A percentile compares a stretch with the other conserved stretches of the same genome.
phyloP scores from a whole-genome alignment of 2,797 vertebrate genomes.

The Pseudotriccus pelzelni region DNA sequence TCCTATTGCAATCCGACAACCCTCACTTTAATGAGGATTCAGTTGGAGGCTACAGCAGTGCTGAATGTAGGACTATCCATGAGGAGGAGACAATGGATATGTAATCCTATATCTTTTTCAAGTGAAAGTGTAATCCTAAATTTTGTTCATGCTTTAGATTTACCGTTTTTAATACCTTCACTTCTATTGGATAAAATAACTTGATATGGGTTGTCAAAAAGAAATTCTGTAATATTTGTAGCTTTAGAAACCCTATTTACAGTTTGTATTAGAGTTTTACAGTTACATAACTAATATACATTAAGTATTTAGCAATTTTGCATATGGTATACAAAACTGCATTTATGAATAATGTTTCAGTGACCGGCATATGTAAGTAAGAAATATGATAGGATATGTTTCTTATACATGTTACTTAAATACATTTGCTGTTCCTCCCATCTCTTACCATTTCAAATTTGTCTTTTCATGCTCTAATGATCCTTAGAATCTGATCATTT shows the following conservation, averaged over 20 bases:
- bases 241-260: background rate
- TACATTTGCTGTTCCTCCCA: background rate
- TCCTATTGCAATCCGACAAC: background rate
- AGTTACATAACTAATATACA: background rate
- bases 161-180: background rate
- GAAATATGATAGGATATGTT: background rate
- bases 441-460: background rate
- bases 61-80: background rate
- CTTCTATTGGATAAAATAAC: background rate
- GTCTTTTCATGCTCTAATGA: background rate
- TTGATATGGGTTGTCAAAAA: background rate
- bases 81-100: background rate
- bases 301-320: background rate
- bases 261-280: background rate
- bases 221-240: background rate
- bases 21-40: background rate
- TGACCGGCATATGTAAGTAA: background rate
- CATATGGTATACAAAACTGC: background rate
- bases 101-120: background rate
- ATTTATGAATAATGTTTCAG: background rate
- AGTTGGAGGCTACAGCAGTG: background rate
- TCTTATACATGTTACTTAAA: background rate
- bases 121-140: background rate
- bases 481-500: background rate
- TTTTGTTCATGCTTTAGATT: background rate